Conservation (phyloP, 2,888 invertebrate genomes). For the Ashinkailepas kermadecensis region DNA sequence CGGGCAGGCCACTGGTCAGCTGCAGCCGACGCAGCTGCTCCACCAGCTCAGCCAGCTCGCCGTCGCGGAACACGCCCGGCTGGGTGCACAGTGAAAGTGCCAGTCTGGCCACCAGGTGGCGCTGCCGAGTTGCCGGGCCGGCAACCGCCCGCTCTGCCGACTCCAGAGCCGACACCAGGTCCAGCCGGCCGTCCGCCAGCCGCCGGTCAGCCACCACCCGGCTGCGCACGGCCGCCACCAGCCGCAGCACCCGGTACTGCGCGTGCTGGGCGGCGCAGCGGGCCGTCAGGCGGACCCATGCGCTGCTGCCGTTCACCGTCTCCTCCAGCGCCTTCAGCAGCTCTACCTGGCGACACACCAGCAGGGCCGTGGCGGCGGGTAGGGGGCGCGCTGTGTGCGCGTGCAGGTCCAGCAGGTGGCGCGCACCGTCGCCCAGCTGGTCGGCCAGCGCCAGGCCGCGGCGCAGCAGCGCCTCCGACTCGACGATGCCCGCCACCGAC, state of each 20-base stretch:
- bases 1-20: constrained; percentile 31
- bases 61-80: constrained; percentile 25
- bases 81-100: constrained; percentile 28
- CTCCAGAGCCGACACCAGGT: constrained; percentile 32
- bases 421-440: constrained; percentile 29
- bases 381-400: constrained; percentile 30
- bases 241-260: constrained; percentile 28
- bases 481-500: background rate
- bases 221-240: background rate
- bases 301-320: constrained; percentile 26
- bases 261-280: constrained; percentile 31
- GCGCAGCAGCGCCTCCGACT: background rate
- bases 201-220: background rate
- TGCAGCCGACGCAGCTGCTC: constrained; percentile 31
- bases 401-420: constrained; percentile 32
- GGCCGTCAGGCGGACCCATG: constrained; percentile 29
- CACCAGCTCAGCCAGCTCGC: constrained; percentile 30
- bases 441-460: constrained; percentile 31
- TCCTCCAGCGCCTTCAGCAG: constrained; percentile 31
- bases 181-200: constrained; percentile 30
- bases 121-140: constrained; percentile 31
- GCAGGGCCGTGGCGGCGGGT: constrained; percentile 30
- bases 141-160: constrained; percentile 33
- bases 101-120: constrained; percentile 29
- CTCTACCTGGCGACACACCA: constrained; percentile 31